phyloP scores from a whole-genome alignment of 2,797 vertebrate species.

The Thunnus albacares region DNA sequence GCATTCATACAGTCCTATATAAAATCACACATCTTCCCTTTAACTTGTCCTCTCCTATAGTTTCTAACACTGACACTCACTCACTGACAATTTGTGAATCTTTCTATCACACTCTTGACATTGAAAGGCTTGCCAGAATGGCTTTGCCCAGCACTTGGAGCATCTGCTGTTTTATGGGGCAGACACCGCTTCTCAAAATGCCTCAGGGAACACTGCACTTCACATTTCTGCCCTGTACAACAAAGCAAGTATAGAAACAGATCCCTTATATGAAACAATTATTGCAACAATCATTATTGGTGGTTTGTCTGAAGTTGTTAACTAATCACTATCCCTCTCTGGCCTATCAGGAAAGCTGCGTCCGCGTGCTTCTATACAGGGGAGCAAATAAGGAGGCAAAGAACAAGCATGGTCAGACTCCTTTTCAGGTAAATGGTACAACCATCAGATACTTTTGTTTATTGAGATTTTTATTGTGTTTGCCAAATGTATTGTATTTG shows the following conservation, averaged over 20 bases:
- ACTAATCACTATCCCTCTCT: conserved; percentile 41
- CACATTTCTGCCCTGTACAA: conserved; percentile 96
- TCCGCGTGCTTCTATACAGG: conserved; percentile 92
- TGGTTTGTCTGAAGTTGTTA: conserved; percentile 28
- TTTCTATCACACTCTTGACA: conserved; percentile 61
- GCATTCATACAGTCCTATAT: conserved; percentile 6
- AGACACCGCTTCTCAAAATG: conserved; percentile 91
- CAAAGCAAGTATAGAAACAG: conserved; percentile 85
- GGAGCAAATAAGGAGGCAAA: conserved; percentile 93
- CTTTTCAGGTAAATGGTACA: conserved; percentile 89
- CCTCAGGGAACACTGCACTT: conserved; percentile 93
- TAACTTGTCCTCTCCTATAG: conserved; percentile 9
- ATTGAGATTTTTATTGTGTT: background rate
- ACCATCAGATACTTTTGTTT: background rate
- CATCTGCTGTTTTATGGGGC: conserved; percentile 95
- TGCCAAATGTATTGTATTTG: background rate
- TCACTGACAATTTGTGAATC: conserved; percentile 45
- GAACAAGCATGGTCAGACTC: conserved; percentile 93
- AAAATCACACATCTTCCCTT: conserved; percentile 16
- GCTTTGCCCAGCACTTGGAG: conserved; percentile 93
- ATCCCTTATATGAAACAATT: conserved; percentile 27
- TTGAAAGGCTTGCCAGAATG: conserved; percentile 93
- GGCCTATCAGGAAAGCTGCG: conserved; percentile 90
- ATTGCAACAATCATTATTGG: conserved; percentile 23
- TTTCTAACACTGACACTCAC: conserved; percentile 26